Conservation (phyloP, 2,888 invertebrate genomes). For the Napeogenes inachia region DNA sequence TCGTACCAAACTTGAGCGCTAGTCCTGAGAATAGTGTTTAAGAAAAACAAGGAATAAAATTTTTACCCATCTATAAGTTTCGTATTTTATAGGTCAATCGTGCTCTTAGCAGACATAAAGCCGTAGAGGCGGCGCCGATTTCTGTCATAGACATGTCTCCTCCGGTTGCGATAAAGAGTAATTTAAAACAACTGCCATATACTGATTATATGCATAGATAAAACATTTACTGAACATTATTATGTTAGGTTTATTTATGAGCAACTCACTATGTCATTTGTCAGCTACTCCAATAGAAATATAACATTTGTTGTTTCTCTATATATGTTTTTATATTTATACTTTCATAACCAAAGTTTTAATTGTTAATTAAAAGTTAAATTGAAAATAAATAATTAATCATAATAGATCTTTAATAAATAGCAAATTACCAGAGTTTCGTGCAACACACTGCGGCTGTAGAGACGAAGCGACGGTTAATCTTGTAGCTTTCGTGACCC, state of each 20-base stretch:
- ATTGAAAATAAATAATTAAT: slow-evolving; percentile 3
- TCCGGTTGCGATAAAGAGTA: slow-evolving; percentile 18
- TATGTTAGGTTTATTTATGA: not conserved
- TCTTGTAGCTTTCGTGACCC: slow-evolving; percentile 26
- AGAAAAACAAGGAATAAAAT: slow-evolving; percentile 17
- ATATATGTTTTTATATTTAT: too few species aligned
- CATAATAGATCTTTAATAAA: slow-evolving; percentile 13
- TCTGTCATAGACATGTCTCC: slow-evolving; percentile 27
- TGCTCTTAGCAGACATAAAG: slow-evolving; percentile 28
- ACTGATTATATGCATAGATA: slow-evolving; percentile 7
- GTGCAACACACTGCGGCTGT: slow-evolving; percentile 16
- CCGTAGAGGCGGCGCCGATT: slow-evolving; percentile 28
- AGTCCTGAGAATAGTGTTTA: not conserved
- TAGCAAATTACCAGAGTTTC: slow-evolving; percentile 15
- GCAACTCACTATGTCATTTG: too few species aligned
- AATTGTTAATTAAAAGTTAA: too few species aligned
- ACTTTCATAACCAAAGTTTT: too few species aligned
- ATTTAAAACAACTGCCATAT: slow-evolving; percentile 17
- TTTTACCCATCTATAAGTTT: slow-evolving; percentile 28
- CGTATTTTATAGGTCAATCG: slow-evolving; percentile 31
- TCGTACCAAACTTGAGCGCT: not conserved
- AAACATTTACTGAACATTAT: not conserved
- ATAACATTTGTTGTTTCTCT: too few species aligned
- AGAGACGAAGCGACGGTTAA: slow-evolving; percentile 20
- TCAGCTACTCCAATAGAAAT: too few species aligned